Conservation (phyloP, 1,140 invertebrate species). For the Trypoxylus dichotomus region DNA sequence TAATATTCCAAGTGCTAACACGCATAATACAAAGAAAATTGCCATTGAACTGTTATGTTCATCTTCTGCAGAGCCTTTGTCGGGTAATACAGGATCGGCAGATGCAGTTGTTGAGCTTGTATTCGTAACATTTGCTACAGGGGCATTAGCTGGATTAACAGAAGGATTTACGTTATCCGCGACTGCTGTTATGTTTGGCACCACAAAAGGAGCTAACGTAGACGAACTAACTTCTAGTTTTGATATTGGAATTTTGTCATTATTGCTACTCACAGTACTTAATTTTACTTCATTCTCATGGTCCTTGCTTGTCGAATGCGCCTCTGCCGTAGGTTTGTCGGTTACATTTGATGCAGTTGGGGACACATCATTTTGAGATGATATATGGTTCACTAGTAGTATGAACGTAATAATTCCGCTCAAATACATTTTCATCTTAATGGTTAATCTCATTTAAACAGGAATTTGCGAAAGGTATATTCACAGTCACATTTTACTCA, state of each 20-base stretch:
- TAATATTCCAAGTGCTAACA: conserved; percentile 89
- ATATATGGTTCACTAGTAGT: conserved; percentile 12
- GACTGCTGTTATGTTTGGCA: not conserved
- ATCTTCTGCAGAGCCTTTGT: conserved; percentile 87
- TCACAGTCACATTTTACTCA: conserved; percentile 18
- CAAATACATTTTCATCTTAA: conserved; percentile 26
- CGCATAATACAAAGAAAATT: conserved; percentile 94
- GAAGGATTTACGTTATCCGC: not conserved
- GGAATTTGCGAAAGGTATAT: not conserved
- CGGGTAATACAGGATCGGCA: conserved; percentile 70
- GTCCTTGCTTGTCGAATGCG: not conserved
- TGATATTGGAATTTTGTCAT: not conserved
- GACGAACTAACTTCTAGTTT: not conserved
- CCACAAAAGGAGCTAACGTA: not conserved
- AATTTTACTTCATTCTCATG: not conserved
- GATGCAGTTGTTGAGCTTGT: conserved; percentile 56
- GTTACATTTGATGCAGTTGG: not conserved
- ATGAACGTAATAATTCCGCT: not conserved
- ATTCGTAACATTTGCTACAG: conserved; percentile 45
- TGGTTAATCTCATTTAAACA: conserved; percentile 18
- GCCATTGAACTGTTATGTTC: conserved; percentile 96
- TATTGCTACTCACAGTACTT: not conserved
- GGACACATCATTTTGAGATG: conserved; percentile 5
- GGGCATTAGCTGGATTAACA: not conserved
- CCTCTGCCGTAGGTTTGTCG: not conserved